Evolutionary conservation across 2,113 vertebrate species (phyloP), one percentile per base, ranked within the genome.

Genomic region (Chloebia gouldiae): DNA sequence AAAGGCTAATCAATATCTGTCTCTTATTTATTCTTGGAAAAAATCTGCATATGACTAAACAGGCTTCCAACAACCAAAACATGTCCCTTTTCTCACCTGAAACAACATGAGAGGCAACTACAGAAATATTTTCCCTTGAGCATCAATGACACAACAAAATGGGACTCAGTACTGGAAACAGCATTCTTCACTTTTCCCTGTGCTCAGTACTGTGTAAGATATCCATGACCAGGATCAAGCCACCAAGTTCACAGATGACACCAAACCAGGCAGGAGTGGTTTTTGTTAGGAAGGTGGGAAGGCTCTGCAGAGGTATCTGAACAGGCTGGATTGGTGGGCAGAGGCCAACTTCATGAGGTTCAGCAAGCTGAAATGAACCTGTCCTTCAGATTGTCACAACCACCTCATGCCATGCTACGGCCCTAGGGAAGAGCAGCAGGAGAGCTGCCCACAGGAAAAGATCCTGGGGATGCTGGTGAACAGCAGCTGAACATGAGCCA

Each of bases 221-320:
- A 50, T 37, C 20, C 30, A 30, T 22, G 19, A 54, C 15, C 21
- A 42, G 40, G 23, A 64, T 27, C 35, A 54, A 77, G 27, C 39
- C 20, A n/a, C 15, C 20, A 57, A 57, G 44, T 25, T n/a, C 37
- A 56, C 13, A 84, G 33, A 44, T n/a, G 23, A 65, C 44, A 90
- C 7, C n/a, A 71, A 64, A 20, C 16, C 0, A 0, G 30, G 10
- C 20, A 39, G 37, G 15, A 57, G 23, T 22, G 7, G 11, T n/a
- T n/a, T 25, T 33, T 39, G 16, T 7, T n/a, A 60, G 24, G 28
- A 57, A 21, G 23, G 50, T 3, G 33, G 31, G 31, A 65, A 50
- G 24, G 33, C 11, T n/a, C 57, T 65, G 51, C 50, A 71, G 73
- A 64, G 24, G 20, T 11, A 71, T 39, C 28, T n/a, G 16, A 33